Evolutionary conservation across 2,113 vertebrate genomes (phyloP).

Genomic region (Ammodytes marinus): DNA sequence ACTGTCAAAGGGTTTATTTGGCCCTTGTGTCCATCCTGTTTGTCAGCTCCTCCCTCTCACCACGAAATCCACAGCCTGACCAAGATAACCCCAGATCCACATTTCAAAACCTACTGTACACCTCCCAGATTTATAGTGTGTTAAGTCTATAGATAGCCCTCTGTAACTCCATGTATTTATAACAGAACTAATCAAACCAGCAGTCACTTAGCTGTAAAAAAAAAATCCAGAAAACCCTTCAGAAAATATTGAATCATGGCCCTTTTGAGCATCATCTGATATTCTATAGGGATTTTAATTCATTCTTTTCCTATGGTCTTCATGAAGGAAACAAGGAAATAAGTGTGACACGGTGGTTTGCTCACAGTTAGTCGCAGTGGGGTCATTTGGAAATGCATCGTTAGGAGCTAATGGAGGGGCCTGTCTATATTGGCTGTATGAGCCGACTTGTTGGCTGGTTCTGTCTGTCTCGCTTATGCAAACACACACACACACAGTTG

Average conservation of each 20-base stretch:
- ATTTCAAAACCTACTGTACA: slow-evolving; percentile 34
- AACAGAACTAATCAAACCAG: slow-evolving; percentile 25
- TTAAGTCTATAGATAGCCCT: slow-evolving; percentile 41
- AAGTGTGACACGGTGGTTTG: slow-evolving; percentile 23
- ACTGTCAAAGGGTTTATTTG: slow-evolving; percentile 43
- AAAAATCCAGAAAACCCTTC: not conserved
- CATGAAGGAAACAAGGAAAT: slow-evolving; percentile 16
- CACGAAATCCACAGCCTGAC: slow-evolving; percentile 42
- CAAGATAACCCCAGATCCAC: slow-evolving; percentile 41
- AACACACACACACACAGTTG: slow-evolving; percentile 53
- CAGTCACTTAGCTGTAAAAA: slow-evolving; percentile 11
- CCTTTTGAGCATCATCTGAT: not conserved
- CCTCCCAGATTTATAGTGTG: slow-evolving; percentile 42
- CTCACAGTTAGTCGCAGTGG: slow-evolving; percentile 35
- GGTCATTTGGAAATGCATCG: slow-evolving; percentile 61
- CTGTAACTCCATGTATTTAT: not conserved
- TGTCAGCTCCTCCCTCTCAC: slow-evolving; percentile 52
- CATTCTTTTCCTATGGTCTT: not conserved
- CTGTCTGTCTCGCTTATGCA: slow-evolving; percentile 15
- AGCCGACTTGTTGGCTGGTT: slow-evolving; percentile 36
- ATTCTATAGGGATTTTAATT: slow-evolving; percentile 1
- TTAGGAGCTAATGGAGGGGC: slow-evolving; percentile 64
- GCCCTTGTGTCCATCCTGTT: slow-evolving; percentile 48
- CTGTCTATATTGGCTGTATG: slow-evolving; percentile 59
- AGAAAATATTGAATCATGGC: slow-evolving; percentile 9